A percentile compares a stretch with the other conserved stretches of the same genome.
These are phyloP conservation scores for Ancistrus triradiatus DNA, from an alignment of 2,113 vertebrate species.

Conservation along the genomic window DNA sequence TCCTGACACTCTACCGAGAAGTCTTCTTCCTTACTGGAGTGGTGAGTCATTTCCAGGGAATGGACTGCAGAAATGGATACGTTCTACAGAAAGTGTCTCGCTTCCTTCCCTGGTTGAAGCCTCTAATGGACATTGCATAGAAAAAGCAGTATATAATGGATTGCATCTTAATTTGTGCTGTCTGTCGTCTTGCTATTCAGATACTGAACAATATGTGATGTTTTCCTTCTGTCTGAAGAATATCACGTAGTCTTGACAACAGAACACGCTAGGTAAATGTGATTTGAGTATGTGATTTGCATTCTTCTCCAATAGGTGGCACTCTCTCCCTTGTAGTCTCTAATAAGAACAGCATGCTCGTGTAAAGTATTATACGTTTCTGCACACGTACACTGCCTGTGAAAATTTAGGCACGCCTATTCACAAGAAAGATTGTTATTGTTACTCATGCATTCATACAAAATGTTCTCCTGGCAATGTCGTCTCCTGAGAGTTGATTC, in stretches of 20 bases:
- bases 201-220: not conserved
- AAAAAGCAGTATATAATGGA: not conserved
- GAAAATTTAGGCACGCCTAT: no score
- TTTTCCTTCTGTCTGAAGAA: not conserved
- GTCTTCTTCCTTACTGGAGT: slow-evolving; percentile 71
- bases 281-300: not conserved
- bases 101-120: slow-evolving; percentile 61
- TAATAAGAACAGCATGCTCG: no score
- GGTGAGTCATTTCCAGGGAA: slow-evolving; percentile 52
- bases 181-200: not conserved
- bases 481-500: no score
- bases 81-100: slow-evolving; percentile 71
- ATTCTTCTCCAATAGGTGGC: not conserved
- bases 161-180: not conserved
- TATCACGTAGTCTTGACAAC: not conserved
- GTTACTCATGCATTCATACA: no score
- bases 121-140: slow-evolving; percentile 48
- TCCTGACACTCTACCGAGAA: slow-evolving; percentile 63
- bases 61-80: slow-evolving; percentile 61
- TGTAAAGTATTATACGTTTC: no score
- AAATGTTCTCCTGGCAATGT: no score
- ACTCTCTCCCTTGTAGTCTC: no score
- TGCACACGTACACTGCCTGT: no score
- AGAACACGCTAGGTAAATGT: not conserved
- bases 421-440: no score